Conservation (phyloP, 2,888 invertebrate genomes). For the Epinotia bilunana region DNA sequence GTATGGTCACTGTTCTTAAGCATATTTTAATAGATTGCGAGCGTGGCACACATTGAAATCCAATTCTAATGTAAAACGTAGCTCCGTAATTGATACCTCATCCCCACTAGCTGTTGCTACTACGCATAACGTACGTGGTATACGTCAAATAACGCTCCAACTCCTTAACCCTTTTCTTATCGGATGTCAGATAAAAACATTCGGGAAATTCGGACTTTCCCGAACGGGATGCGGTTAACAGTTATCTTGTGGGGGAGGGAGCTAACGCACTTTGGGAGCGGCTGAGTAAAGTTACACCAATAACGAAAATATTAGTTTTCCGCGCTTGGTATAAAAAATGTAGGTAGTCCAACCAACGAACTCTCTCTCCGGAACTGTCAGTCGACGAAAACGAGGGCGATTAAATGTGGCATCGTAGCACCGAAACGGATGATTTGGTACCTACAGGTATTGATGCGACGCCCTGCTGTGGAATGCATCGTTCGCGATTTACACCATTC, state of each 20-base stretch:
- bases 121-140: conserved; percentile 3
- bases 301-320: conserved; percentile 42
- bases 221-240: conserved; percentile 6
- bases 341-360: conserved; percentile 7
- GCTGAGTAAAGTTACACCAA: conserved; percentile 42
- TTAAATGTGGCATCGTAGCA: too few species aligned
- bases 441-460: too few species aligned
- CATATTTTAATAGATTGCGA: not conserved
- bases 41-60: not conserved
- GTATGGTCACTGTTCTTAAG: too few species aligned
- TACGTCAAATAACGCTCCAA: conserved; percentile 25
- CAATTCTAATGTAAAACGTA: not conserved
- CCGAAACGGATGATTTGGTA: too few species aligned
- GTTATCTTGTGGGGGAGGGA: conserved; percentile 29
- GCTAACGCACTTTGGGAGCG: conserved; percentile 29
- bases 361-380: too few species aligned
- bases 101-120: not conserved
- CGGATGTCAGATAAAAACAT: conserved; percentile 28
- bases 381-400: too few species aligned
- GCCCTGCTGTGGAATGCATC: too few species aligned
- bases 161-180: conserved; percentile 34
- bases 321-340: conserved; percentile 27
- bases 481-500: too few species aligned
- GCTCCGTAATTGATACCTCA: too few species aligned
- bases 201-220: conserved; percentile 15